phyloP scores from a whole-genome alignment of 2,797 vertebrate species.

The Philypnodon macrostomus region DNA sequence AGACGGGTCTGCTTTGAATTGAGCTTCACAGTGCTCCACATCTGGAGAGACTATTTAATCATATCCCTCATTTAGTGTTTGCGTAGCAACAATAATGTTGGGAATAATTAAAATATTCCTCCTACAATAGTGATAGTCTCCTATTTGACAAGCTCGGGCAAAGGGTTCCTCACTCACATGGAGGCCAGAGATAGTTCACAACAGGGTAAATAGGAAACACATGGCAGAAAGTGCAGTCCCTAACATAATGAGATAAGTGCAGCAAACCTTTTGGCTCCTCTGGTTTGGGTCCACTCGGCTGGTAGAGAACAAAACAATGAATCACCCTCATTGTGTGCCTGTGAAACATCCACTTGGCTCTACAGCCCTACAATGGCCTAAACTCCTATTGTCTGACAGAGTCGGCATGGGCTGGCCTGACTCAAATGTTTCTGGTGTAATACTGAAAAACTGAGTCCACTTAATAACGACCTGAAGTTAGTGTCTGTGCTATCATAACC shows the following conservation, averaged over 20 bases:
- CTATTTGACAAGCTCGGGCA: neutral
- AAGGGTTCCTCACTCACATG: slow-evolving; percentile 2
- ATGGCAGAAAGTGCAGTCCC: neutral
- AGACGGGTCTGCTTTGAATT: slow-evolving; percentile 30
- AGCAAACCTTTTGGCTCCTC: neutral
- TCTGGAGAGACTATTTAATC: slow-evolving; percentile 39
- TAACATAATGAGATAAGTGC: neutral
- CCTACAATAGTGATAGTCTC: neutral
- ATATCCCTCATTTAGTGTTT: slow-evolving; percentile 1
- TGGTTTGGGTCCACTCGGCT: slow-evolving; percentile 6
- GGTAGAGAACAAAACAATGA: slow-evolving; percentile 1
- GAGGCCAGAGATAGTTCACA: slow-evolving; percentile 13
- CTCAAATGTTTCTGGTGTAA: slow-evolving; percentile 13
- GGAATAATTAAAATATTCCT: neutral
- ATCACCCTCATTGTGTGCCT: slow-evolving; percentile 4
- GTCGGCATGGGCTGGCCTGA: slow-evolving; percentile 3
- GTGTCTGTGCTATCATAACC: neutral
- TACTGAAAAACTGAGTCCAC: neutral
- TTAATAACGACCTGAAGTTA: neutral
- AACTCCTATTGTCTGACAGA: neutral
- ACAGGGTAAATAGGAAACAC: neutral
- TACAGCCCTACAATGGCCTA: neutral
- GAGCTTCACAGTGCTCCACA: slow-evolving; percentile 48
- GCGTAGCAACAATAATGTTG: neutral
- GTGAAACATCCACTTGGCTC: slow-evolving; percentile 6